Evolutionary conservation across 2,797 vertebrate species (phyloP).

Genomic region (Schizopygopsis malacanthus): DNA sequence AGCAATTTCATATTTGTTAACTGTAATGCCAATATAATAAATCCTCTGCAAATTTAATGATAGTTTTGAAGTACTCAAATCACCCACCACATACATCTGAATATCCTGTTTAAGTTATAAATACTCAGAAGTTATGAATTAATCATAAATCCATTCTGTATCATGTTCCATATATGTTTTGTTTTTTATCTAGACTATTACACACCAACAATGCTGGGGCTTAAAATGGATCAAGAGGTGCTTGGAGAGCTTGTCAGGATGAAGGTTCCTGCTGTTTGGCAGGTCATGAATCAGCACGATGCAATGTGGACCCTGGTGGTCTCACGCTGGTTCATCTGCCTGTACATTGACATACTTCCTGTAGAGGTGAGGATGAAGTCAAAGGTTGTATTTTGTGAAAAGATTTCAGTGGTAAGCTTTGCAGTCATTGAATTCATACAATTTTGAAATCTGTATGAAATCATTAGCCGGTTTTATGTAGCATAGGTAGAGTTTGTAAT

Average conservation of each 20-base stretch:
- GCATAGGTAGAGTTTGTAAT: neutral
- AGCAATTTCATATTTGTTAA: neutral
- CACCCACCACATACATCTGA: neutral
- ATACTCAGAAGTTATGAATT: neutral
- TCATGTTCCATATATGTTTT: neutral
- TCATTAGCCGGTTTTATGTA: neutral
- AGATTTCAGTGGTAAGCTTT: neutral
- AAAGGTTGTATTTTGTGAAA: neutral
- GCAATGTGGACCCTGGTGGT: conserved; percentile 92
- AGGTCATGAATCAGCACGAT: conserved; percentile 86
- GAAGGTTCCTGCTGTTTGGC: conserved; percentile 89
- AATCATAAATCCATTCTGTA: neutral
- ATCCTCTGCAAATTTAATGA: neutral
- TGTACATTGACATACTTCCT: conserved; percentile 93
- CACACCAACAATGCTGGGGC: conserved; percentile 88
- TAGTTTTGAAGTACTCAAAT: neutral
- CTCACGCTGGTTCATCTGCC: conserved; percentile 97
- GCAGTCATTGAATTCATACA: neutral
- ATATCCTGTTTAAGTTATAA: neutral
- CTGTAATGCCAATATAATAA: neutral
- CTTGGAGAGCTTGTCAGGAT: conserved; percentile 89
- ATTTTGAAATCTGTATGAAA: neutral
- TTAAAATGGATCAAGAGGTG: conserved; percentile 93
- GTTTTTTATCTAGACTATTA: conserved; percentile 86
- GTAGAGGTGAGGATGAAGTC: conserved; percentile 84